Evolutionary conservation across 1,140 invertebrate species (phyloP), one percentile per base, ranked within the genome.

Genomic region (Nomia melanderi): DNA sequence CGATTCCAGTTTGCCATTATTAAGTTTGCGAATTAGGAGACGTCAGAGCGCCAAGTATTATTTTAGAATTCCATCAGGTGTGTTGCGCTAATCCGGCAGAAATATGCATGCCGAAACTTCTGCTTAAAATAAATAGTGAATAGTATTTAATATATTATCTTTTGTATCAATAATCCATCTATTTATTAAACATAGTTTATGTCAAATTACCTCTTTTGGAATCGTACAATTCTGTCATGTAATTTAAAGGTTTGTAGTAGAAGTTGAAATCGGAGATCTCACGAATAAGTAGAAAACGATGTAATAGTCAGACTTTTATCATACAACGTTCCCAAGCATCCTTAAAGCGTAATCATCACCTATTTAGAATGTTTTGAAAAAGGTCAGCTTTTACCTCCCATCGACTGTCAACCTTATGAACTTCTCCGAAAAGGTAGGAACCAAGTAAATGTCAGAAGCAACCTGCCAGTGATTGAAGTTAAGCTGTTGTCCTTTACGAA

Each of bases 331-430:
- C 76, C 47, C 44, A 57, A 63, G 53, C 59, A 57, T 41, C 25
- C 31, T 3, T 14, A 11, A 27, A 9, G 27, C n/a, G 36, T 67
- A 67, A 79, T 83, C 71, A 82, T 84, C 75, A 88, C 89, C 82
- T 77, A 88, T 85, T 85, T 85, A 80, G 33, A 36, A 36, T 5
- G 81, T 79, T 79, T 83, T 82, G 75, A 86, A 86, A 89, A 89
- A 71, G 82, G 72, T 74, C 79, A 87, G 82, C 86, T 29, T 84
- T 83, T 86, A 87, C 89, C 85, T 81, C 85, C 89, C 90, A 89
- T 89, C 88, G 83, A 81, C 83, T 84, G 82, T 79, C 83, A 83
- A 78, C 81, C 72, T 63, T n/a, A n/a, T 63, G 72, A 72, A 50
- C 72, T 73, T 65, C 77, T 77, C 82, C 69, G 69, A 81, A 54